Percentiles rank a stretch among this genome's conserved stretches.
phyloP scores from a whole-genome alignment of 2,797 vertebrate species.

The Aeoliscus strigatus region DNA sequence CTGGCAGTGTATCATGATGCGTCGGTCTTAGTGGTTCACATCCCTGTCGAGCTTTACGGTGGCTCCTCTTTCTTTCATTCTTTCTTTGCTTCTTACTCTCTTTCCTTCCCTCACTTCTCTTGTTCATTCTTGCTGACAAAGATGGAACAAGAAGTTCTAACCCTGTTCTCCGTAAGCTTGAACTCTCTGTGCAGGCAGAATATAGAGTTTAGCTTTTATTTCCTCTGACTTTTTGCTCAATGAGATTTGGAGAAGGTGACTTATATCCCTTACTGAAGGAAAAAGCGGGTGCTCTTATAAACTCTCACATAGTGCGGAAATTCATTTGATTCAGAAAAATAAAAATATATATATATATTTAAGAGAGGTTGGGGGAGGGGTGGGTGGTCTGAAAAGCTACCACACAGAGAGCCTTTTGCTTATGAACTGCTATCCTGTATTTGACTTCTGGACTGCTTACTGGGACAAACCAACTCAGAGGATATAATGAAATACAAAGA shows the following conservation, averaged over 20 bases:
- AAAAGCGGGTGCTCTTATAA: conserved; percentile 63
- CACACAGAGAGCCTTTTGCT: conserved; percentile 65
- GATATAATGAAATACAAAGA: conserved; percentile 73
- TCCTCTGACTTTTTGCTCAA: conserved; percentile 74
- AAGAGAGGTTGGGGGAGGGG: not conserved
- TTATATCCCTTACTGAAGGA: conserved; percentile 66
- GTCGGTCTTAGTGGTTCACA: no score
- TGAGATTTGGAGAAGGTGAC: conserved; percentile 79
- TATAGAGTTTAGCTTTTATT: conserved; percentile 74
- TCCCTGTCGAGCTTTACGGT: no score
- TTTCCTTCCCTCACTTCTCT: conserved; percentile 18
- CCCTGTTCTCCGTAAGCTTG: conserved; percentile 66
- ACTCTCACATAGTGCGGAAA: conserved; percentile 54
- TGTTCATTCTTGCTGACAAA: conserved; percentile 63
- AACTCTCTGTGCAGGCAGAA: conserved; percentile 65
- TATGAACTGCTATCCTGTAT: conserved; percentile 72
- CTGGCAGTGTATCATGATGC: no score
- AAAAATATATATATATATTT: conserved; percentile 28
- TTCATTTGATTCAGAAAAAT: conserved; percentile 55
- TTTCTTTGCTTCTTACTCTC: conserved; percentile 38
- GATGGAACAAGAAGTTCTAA: conserved; percentile 62
- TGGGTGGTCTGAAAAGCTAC: conserved; percentile 44
- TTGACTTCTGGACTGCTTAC: conserved; percentile 68
- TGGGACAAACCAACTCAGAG: conserved; percentile 59
- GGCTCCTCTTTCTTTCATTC: not conserved